Conservation (phyloP, 1,140 invertebrate genomes). For the Scaptomyza pallida region DNA sequence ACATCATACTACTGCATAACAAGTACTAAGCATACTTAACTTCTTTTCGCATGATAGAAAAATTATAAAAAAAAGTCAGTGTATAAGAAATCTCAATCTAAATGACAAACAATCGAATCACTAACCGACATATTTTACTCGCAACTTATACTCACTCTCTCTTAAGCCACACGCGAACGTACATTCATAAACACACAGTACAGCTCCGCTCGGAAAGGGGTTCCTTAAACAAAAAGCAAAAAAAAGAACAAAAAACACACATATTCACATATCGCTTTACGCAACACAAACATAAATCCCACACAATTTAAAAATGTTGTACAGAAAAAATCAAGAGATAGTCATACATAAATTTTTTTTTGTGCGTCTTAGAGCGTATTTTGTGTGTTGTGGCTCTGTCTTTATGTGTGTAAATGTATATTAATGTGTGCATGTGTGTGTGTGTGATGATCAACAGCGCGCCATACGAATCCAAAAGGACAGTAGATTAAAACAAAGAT, state of each 20-base stretch:
- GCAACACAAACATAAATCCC: slow-evolving; percentile 9
- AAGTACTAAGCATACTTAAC: slow-evolving; percentile 8
- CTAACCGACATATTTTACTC: not conserved
- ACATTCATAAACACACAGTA: not conserved
- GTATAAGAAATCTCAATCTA: not conserved
- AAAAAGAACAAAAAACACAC: too few relatives aligned
- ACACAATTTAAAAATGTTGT: slow-evolving; percentile 13
- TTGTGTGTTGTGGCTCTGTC: slow-evolving; percentile 7
- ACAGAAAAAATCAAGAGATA: not conserved
- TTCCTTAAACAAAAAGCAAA: too few relatives aligned
- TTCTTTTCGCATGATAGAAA: slow-evolving; percentile 19
- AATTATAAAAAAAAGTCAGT: not conserved
- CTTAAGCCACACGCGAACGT: not conserved
- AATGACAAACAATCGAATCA: slow-evolving; percentile 20
- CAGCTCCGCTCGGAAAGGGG: not conserved
- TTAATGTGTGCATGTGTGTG: not conserved
- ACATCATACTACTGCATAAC: slow-evolving; percentile 1
- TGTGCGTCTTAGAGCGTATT: not conserved
- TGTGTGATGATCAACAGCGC: not conserved
- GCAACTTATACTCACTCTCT: slow-evolving; percentile 4
- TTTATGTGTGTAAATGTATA: not conserved
- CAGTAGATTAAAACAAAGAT: too few relatives aligned
- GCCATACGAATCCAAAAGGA: too few relatives aligned
- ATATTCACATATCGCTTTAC: slow-evolving; percentile 26
- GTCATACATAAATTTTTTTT: slow-evolving; percentile 1